phyloP scores from a whole-genome alignment of 2,888 invertebrate genomes.

The Hirtodrosophila duncani region DNA sequence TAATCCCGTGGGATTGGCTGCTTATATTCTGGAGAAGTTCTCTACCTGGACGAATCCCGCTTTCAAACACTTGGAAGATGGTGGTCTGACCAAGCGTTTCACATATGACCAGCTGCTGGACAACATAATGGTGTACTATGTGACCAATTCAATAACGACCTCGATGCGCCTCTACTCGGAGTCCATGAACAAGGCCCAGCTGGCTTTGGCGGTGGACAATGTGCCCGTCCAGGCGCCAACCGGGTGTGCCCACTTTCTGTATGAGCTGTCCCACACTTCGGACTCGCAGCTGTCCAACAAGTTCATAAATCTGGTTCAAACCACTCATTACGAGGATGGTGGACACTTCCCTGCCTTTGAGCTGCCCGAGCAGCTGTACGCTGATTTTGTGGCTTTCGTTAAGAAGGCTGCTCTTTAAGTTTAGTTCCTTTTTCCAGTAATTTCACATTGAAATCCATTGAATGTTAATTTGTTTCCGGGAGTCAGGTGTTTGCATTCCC shows the following conservation, averaged over 20 bases:
- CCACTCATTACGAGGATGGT: constrained; percentile 83
- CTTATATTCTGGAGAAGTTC: constrained; percentile 94
- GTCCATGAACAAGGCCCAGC: constrained; percentile 67
- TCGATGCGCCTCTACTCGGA: constrained; percentile 86
- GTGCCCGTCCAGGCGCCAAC: constrained; percentile 84
- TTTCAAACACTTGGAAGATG: constrained; percentile 80
- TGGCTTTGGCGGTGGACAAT: constrained; percentile 72
- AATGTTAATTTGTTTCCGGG: no score
- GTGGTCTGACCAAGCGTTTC: constrained; percentile 82
- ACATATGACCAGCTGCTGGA: constrained; percentile 81
- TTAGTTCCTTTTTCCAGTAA: not conserved
- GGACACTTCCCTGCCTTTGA: constrained; percentile 94
- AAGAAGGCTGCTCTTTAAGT: constrained; percentile 61
- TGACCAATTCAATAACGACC: constrained; percentile 84
- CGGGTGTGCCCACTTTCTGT: constrained; percentile 85
- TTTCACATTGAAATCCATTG: no score
- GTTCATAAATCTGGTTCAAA: constrained; percentile 84
- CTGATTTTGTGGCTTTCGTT: constrained; percentile 84
- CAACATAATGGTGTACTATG: constrained; percentile 90
- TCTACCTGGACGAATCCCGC: constrained; percentile 83
- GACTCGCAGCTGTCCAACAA: constrained; percentile 81
- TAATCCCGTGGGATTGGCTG: constrained; percentile 89
- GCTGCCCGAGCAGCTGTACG: constrained; percentile 84
- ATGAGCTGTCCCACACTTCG: constrained; percentile 83
- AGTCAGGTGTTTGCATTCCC: no score